Percentiles rank a stretch among this genome's conserved stretches.
phyloP scores from a whole-genome alignment of 2,888 invertebrate species.

The Sicus ferrugineus region DNA sequence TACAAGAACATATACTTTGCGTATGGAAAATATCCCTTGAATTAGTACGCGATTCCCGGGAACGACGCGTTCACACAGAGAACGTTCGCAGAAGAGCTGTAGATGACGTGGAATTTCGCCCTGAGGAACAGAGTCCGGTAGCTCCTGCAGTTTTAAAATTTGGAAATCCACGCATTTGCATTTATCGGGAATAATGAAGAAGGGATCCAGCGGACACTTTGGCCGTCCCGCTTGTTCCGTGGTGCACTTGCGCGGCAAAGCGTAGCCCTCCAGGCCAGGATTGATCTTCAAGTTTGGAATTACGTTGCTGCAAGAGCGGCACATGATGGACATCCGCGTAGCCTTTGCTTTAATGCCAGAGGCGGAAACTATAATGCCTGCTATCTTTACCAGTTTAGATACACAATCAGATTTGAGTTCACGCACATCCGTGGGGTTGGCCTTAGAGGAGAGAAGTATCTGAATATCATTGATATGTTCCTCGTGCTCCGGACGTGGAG shows the following conservation, averaged over 20 bases:
- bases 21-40: conserved; percentile 95
- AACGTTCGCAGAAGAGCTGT: conserved; percentile 91
- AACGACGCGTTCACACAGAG: conserved; percentile 90
- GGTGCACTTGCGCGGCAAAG: conserved; percentile 92
- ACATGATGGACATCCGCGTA: conserved; percentile 93
- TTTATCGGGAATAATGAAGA: conserved; percentile 97
- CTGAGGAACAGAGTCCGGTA: conserved; percentile 87
- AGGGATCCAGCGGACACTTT: conserved; percentile 96
- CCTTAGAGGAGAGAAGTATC: conserved; percentile 84
- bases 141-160: conserved; percentile 95
- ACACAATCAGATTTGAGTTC: conserved; percentile 93
- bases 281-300: conserved; percentile 90
- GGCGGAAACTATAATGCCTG: conserved; percentile 94
- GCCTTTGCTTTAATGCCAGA: conserved; percentile 96
- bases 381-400: conserved; percentile 91
- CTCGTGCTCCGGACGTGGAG: conserved; percentile 89
- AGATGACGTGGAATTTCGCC: conserved; percentile 98
- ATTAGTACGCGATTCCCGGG: conserved; percentile 95
- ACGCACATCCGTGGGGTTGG: conserved; percentile 81
- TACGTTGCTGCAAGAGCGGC: conserved; percentile 89
- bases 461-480: conserved; percentile 93
- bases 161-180: conserved; percentile 98
- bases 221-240: conserved; percentile 93
- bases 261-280: conserved; percentile 95
- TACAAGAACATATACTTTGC: conserved; percentile 68